Conservation (phyloP, 37 sponge, comb jelly and placozoan genomes). For the Diacarnus erythraeanus region DNA sequence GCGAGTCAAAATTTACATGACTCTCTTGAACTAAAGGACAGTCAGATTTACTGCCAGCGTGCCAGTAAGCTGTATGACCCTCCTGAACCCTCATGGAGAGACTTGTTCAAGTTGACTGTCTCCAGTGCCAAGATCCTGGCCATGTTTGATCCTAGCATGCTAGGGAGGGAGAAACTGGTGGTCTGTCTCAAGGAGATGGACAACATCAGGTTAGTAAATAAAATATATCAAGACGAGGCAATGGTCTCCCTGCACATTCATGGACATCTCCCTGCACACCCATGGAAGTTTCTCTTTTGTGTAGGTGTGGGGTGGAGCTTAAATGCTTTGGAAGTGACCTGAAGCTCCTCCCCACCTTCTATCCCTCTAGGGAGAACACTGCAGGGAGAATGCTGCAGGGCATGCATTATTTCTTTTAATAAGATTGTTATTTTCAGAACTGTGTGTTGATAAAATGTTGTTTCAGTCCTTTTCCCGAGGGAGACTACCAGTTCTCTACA, state of each 20-base stretch:
- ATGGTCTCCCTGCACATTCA: no score
- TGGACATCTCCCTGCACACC: no score
- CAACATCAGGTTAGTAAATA: slow-evolving; percentile 31
- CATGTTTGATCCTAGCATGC: slow-evolving; percentile 76
- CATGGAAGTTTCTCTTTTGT: no score
- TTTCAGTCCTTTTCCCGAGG: slow-evolving; percentile 65
- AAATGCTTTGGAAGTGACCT: no score
- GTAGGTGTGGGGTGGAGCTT: no score
- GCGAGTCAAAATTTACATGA: slow-evolving; percentile 67
- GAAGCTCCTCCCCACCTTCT: no score
- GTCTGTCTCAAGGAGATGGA: slow-evolving; percentile 66
- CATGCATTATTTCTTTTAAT: neutral
- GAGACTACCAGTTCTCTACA: slow-evolving; percentile 70
- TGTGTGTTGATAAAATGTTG: no score
- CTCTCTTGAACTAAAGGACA: slow-evolving; percentile 52
- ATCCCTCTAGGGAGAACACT: no score
- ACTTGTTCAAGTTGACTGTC: slow-evolving; percentile 66
- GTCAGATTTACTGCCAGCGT: slow-evolving; percentile 65
- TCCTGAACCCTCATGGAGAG: neutral
- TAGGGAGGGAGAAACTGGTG: slow-evolving; percentile 53
- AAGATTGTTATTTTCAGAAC: no score
- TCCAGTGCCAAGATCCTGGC: slow-evolving; percentile 36
- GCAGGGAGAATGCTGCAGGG: no score
- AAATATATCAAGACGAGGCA: no score
- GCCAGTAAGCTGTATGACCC: slow-evolving; percentile 51